Base-by-base conservation (phyloP, 2,113 vertebrate species). In the Chelonoidis abingdonii region DNA sequence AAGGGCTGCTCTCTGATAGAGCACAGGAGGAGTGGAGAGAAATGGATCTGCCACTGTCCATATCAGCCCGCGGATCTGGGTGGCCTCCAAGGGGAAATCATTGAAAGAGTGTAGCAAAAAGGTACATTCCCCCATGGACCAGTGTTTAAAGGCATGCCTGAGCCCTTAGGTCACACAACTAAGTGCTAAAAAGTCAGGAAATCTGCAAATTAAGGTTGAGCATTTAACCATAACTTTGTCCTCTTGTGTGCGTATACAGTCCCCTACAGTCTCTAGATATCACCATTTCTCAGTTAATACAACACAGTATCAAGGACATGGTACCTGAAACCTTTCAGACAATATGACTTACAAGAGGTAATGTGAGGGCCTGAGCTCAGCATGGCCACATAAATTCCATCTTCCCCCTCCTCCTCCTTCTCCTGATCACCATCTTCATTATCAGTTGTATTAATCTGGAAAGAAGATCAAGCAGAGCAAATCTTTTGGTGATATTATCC, bases 281-380 rank as follows among this genome's bases (percentile, higher is more conserved):
- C 62, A 75, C 38, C 38, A 24, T 78, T 49, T 83, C 62, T 72
- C 25, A 82, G 12, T 82, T 57, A 83, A 76, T 10, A 6, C 10
- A 94, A 6, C 2, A 49, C n/a, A 44, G 1, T 24, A 9, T 89
- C 41, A 56, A 44, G 25, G 22, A 82, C 83, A 47, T 22, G 35
- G 10, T 62, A 10, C 12, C 0, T 2, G 35, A 80, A 93, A 89
- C 35, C 35, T 44, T 53, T 38, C 35, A 81, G 62, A 59, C 10
- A 94, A 17, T 7, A 44, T 41, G 41, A 98, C 98, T 97, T 98
- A 98, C 98, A 35, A 41, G 35, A 0, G 5, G 65, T 41, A 93
- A 44, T 31, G 72, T 81, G 86, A 90, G 41, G 80, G 91, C 89
- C 59, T 41, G 84, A 92, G 69, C 75, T 85, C 27, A 86, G 75